These are phyloP conservation scores for Bubalus kerabau DNA, from an alignment of 2,113 vertebrate species.

Conservation along the genomic window DNA sequence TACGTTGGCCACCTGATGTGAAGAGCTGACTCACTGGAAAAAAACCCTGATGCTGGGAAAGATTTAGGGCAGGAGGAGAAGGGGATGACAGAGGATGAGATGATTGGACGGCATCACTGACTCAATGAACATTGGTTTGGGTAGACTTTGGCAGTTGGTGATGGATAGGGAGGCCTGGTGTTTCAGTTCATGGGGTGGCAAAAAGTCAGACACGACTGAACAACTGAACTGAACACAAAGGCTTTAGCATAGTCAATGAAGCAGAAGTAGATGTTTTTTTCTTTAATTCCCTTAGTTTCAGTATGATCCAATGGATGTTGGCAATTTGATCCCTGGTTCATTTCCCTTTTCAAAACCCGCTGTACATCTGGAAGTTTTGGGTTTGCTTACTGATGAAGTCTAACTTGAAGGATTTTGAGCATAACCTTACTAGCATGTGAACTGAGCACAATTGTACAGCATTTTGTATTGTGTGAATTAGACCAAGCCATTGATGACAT, in stretches of 20 bases:
- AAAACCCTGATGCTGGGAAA: not conserved
- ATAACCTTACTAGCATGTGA: not conserved
- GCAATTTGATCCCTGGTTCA: not conserved
- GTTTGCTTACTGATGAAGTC: not conserved
- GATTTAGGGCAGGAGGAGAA: not conserved
- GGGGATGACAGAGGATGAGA: not conserved
- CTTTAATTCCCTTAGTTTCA: not conserved
- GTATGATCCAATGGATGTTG: not conserved
- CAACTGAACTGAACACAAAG: not conserved
- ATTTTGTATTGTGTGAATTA: not conserved
- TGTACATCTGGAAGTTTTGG: not conserved
- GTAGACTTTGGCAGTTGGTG: not conserved
- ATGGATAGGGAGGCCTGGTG: not conserved
- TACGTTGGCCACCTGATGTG: not conserved
- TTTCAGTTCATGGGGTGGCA: fast-evolving
- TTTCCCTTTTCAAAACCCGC: not conserved
- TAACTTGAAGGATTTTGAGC: not conserved
- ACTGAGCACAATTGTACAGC: not conserved
- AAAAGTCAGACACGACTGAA: not conserved
- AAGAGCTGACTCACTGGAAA: not conserved
- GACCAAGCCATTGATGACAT: not conserved
- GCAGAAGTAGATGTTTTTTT: not conserved
- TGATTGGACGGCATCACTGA: not conserved
- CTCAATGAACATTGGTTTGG: not conserved
- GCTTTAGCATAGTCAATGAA: not conserved